A percentile compares a stretch with the other conserved stretches of the same genome.
phyloP scores from a whole-genome alignment of 2,888 invertebrate genomes.

The Drosophila prostipennis region DNA sequence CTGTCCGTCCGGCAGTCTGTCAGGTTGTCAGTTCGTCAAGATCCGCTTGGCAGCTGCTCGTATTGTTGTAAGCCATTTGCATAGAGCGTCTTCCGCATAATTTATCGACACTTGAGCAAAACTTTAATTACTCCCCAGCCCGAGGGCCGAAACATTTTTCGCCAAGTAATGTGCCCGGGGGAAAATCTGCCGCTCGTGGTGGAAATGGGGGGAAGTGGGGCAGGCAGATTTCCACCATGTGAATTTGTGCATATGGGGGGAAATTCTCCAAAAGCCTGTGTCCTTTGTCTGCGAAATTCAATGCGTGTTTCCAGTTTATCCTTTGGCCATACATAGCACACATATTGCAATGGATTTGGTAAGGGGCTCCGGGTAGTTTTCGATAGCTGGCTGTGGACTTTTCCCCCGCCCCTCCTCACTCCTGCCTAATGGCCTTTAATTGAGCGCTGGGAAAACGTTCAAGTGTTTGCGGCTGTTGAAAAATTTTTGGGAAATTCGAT shows the following conservation, averaged over 20 bases:
- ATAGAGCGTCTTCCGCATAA: slow-evolving; percentile 73
- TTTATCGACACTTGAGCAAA: slow-evolving; percentile 79
- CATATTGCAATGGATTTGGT: slow-evolving; percentile 14
- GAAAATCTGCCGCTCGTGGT: not conserved
- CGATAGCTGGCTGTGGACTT: slow-evolving; percentile 5
- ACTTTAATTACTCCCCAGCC: slow-evolving; percentile 75
- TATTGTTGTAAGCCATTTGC: slow-evolving; percentile 69
- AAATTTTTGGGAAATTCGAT: slow-evolving; percentile 67
- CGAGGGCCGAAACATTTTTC: slow-evolving; percentile 41
- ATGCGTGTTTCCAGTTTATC: slow-evolving; percentile 68
- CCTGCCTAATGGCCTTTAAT: slow-evolving; percentile 75
- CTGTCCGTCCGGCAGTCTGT: slow-evolving; percentile 14
- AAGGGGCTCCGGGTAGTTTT: slow-evolving; percentile 4
- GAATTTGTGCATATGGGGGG: slow-evolving; percentile 68
- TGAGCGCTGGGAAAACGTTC: slow-evolving; percentile 76
- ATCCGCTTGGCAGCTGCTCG: slow-evolving; percentile 35
- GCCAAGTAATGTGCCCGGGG: slow-evolving; percentile 2
- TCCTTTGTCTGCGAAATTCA: slow-evolving; percentile 70
- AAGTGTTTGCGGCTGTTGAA: slow-evolving; percentile 77
- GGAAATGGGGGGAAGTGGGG: not conserved
- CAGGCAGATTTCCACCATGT: slow-evolving; percentile 38
- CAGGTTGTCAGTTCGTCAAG: slow-evolving; percentile 39
- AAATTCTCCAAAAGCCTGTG: slow-evolving; percentile 41
- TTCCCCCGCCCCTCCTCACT: slow-evolving; percentile 3
- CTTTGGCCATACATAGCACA: slow-evolving; percentile 67